These are phyloP conservation scores for Saxicola maurus DNA, from an alignment of 2,797 vertebrate species.

Conservation along the genomic window DNA sequence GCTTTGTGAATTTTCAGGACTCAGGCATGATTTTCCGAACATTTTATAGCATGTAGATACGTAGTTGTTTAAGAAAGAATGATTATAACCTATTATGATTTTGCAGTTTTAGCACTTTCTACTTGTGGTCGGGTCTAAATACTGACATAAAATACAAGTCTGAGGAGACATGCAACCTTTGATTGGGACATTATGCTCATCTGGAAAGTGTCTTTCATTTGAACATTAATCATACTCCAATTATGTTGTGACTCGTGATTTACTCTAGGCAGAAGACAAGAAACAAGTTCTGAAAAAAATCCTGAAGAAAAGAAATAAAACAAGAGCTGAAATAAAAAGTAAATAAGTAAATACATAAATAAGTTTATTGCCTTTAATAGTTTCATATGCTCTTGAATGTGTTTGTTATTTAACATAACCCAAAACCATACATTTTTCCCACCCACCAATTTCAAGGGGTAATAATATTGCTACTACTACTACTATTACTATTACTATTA, in stretches of 20 bases:
- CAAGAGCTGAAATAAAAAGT: background rate
- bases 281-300: background rate
- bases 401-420: background rate
- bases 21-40: background rate
- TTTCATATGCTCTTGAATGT: background rate
- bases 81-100: background rate
- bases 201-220: background rate
- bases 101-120: background rate
- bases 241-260: background rate
- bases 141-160: background rate
- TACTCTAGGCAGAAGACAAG: background rate
- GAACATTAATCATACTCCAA: background rate
- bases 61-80: background rate
- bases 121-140: background rate
- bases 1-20: background rate
- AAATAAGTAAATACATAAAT: background rate
- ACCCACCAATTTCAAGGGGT: background rate
- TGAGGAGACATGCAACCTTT: background rate
- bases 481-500: background rate
- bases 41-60: background rate
- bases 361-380: background rate
- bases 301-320: background rate
- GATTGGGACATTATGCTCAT: background rate
- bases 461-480: background rate
- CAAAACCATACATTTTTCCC: background rate